Percentiles rank a stretch among this genome's conserved stretches.
phyloP scores from a whole-genome alignment of 2,797 vertebrate genomes.

The Scomberomorus guttatus region DNA sequence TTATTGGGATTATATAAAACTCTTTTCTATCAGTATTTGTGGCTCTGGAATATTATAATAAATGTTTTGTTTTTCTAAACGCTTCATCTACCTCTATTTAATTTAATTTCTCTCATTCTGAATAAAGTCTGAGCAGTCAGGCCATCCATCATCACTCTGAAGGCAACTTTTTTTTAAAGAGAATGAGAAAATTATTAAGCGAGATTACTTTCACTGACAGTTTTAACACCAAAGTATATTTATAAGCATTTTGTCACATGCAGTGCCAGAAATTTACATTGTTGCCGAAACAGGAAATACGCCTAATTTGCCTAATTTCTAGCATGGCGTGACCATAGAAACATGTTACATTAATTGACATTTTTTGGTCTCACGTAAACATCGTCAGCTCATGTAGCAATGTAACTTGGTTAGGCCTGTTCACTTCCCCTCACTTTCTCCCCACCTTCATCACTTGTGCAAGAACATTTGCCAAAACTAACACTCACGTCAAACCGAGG shows the following conservation, averaged over 20 bases:
- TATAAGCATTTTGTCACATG: constrained; percentile 1
- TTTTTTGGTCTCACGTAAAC: background rate
- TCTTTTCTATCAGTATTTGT: background rate
- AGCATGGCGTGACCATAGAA: background rate
- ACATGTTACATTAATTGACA: background rate
- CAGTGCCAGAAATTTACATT: background rate
- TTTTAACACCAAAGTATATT: background rate
- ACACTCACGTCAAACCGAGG: constrained; percentile 80
- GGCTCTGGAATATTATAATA: background rate
- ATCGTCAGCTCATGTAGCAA: background rate
- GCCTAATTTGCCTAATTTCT: background rate
- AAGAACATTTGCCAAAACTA: constrained; percentile 35
- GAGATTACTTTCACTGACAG: background rate
- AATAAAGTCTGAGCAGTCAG: background rate
- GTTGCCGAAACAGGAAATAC: background rate
- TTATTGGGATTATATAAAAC: background rate
- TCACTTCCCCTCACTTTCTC: background rate
- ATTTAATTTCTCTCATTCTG: background rate
- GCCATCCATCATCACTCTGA: background rate
- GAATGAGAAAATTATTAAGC: background rate
- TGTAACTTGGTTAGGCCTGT: constrained; percentile 5
- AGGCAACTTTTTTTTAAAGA: background rate
- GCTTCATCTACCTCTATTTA: background rate
- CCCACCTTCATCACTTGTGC: constrained; percentile 21
- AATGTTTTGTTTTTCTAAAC: background rate